Evolutionary conservation across 2,113 vertebrate genomes (phyloP).

Genomic region (Pristiophorus japonicus): DNA sequence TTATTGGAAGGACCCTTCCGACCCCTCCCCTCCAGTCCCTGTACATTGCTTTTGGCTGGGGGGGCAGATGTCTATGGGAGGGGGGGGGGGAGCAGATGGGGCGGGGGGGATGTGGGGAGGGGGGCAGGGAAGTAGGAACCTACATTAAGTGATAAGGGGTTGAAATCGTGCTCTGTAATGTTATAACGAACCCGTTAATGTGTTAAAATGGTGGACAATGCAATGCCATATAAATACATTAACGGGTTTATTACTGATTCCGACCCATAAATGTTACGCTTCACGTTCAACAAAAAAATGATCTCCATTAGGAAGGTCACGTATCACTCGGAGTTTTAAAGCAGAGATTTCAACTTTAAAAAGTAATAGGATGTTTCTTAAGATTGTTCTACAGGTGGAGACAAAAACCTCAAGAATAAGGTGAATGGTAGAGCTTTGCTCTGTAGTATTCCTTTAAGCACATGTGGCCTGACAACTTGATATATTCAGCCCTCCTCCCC

Average conservation of each 20-base stretch:
- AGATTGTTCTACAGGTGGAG: neutral
- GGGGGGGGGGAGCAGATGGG: too few relatives aligned
- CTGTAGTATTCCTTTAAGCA: neutral
- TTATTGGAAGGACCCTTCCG: neutral
- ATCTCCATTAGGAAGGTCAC: neutral
- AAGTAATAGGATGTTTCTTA: neutral
- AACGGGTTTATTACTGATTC: neutral
- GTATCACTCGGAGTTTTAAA: neutral
- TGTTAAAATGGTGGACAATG: neutral
- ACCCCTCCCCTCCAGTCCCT: neutral
- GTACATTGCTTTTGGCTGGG: neutral
- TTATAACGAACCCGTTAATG: neutral
- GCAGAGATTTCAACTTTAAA: neutral
- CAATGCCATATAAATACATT: neutral
- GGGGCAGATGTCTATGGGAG: too few relatives aligned
- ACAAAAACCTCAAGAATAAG: neutral
- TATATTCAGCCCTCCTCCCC: neutral
- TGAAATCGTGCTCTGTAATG: neutral
- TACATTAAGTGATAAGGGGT: neutral
- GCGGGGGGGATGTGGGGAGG: too few relatives aligned
- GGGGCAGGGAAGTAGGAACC: neutral
- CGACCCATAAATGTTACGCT: neutral
- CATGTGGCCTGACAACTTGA: neutral
- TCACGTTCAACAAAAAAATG: neutral
- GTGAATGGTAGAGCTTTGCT: neutral